Base-by-base conservation (phyloP, 2,113 vertebrate genomes). In the Steatornis caripensis region DNA sequence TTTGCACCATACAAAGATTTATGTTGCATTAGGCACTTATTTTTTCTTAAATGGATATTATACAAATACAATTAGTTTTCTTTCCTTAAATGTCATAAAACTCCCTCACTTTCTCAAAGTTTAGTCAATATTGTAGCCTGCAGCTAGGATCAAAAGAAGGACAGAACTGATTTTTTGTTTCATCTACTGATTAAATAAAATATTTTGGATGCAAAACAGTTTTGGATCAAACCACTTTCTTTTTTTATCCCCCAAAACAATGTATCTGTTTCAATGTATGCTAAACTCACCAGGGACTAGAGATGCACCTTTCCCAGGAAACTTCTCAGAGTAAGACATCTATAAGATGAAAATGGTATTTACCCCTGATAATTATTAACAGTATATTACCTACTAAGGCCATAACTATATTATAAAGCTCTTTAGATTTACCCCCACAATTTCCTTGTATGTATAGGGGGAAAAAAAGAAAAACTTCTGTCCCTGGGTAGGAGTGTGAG, bases 181-280 rank as follows among this genome's bases (percentile, higher is more conserved):
- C 39, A 78, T 70, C 94, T 95, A 90, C 79, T 78, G 84, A 96
- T 66, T 68, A 95, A 92, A 93, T 91, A 45, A 94, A 94, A 54
- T n/a, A 65, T 64, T 83, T 81, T 39, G 54, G 70, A 93, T 81
- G 37, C 45, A 82, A 76, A 88, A 2, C 3, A 26, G 27, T 55
- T 87, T 64, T 60, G 11, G 11, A 81, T 43, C 22, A 69, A 81
- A 81, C 4, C 46, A 18, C 19, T 37, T 89, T 2, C 6, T 71
- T 54, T 45, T 55, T 43, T 29, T n/a, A 2, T 4, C 4, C 10
- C 2, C 17, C 19, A 24, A 53, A 51, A 13, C 2, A 58, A 36
- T 15, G 3, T 11, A 3, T 26, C 15, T 51, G 3, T 84, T 76
- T 84, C 53, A 61, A 18, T 17, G 6, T 29, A 53, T 57, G 53